phyloP scores from a whole-genome alignment of 2,797 vertebrate species.

The Calcarius lapponicus region DNA sequence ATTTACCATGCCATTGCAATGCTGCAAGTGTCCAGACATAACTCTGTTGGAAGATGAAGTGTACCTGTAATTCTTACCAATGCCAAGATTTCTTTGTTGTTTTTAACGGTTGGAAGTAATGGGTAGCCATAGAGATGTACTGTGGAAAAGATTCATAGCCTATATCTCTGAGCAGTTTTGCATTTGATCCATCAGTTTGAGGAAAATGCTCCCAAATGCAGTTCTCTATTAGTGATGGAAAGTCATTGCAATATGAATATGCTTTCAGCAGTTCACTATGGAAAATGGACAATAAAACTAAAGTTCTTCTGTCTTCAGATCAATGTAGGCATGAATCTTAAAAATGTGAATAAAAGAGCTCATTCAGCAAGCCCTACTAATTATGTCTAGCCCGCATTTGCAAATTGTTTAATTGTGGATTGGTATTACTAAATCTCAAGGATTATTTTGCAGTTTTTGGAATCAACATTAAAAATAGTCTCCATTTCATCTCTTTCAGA shows the following conservation, averaged over 20 bases:
- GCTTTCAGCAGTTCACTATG: background rate
- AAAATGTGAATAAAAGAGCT: background rate
- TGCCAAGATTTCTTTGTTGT: background rate
- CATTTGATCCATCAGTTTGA: background rate
- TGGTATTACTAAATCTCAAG: background rate
- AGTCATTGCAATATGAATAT: background rate
- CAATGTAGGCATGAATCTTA: background rate
- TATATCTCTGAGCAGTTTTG: background rate
- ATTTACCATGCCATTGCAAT: background rate
- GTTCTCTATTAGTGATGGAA: background rate
- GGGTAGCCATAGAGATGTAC: background rate
- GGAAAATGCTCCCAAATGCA: background rate
- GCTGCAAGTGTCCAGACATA: background rate
- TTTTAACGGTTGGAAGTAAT: background rate
- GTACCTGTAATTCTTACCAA: background rate
- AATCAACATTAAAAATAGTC: conserved; percentile 4
- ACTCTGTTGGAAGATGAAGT: background rate
- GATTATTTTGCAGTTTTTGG: background rate
- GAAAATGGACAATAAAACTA: background rate
- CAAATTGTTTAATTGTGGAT: background rate
- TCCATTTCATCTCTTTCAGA: background rate
- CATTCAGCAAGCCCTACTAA: background rate
- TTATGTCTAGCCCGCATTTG: background rate
- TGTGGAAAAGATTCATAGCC: background rate
- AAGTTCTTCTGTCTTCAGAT: background rate